Base-by-base conservation (phyloP, 2,888 invertebrate species). In the Synergus umbraculus region DNA sequence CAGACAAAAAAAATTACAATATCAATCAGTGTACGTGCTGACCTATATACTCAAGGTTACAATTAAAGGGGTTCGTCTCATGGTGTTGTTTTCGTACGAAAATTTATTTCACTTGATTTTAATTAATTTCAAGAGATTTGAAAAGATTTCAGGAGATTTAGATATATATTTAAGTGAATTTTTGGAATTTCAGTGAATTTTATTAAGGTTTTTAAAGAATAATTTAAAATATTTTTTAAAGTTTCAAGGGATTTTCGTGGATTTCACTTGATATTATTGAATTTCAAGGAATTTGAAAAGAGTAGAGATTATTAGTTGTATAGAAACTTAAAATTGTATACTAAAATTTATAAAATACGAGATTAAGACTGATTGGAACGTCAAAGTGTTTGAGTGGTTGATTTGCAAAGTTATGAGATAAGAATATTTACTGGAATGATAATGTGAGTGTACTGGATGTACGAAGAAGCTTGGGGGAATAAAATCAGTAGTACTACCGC, bases 11-110 rank as follows among this genome's bases (percentile, higher is more conserved):
- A 69, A 73, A 73, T 1, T 54, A 73, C 54, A 73, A 60, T 73
- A 73, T 73, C 54, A 73, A 73, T 37, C 73, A 73, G 54, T 73
- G 73, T 54, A 73, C 73, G 73, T 73, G 73, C 73, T 73, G 37
- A 73, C 73, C 54, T 73, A 73, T 54, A 69, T 73, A 73, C 54
- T 69, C 49, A 69, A 69, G 15, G 37, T 73, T 73, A 54, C 73
- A 73, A 73, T 18, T 5, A 10, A 37, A n/a, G 37, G 10, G 37
- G 60, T 60, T 60, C 5, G 4, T 18, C 60, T 29, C 15, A 9
- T 73, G 54, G 73, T 73, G 73, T 73, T 73, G 54, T 41, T 54
- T 41, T 54, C 7, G 22, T 15, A 13, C 10, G 13, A 8, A 67
- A 18, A 67, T 15, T 73, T 37, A 37, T 37, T 37, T 29, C 37